Base-by-base conservation (phyloP, 2,113 vertebrate species). In the Pelvicachromis taeniatus region DNA sequence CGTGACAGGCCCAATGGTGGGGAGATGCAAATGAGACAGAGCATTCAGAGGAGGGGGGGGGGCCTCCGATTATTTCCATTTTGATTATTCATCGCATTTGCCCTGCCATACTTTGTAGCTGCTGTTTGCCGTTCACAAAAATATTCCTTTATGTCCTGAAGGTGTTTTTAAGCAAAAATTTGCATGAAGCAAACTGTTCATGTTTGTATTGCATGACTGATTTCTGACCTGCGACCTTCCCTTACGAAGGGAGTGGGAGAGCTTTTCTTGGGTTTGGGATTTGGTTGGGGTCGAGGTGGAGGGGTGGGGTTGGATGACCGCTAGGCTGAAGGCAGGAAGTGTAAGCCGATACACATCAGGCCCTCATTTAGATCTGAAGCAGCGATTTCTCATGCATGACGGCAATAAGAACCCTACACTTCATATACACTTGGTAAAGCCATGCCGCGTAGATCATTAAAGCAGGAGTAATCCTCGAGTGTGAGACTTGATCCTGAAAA, bases 351-450 rank as follows among this genome's bases (percentile, higher is more conserved):
- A 91, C 84, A 87, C 89, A 82, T 88, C 89, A 83, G 87, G 77
- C 87, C 87, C 85, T 93, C 93, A 89, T 94, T 95, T 93, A 92
- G 89, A 92, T 94, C 90, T 93, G 85, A 95, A 94, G 91, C 87
- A 52, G 80, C 70, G 33, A 53, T 73, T 92, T 90, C 80, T 94
- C 90, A 91, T 86, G 91, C 94, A 84, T 94, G 92, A 95, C 89
- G 8, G 80, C 90, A 87, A 87, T 80, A 59, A 87, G 86, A 89
- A 85, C 87, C 86, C 88, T 16, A 26, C 87, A 91, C 92, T 89
- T 91, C 89, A 88, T 88, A 54, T 83, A 58, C 86, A 87, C 88
- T 83, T 8, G 50, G 82, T 79, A 52, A 80, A 80, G 78, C 81
- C 77, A 9, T 50, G 53, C 88, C 35, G 81, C 59, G 48, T 40